Percentiles rank a stretch among this genome's conserved stretches.
These are phyloP conservation scores for Epirrhoe alternata DNA, from an alignment of 2,888 invertebrate genomes.

Conservation along the genomic window DNA sequence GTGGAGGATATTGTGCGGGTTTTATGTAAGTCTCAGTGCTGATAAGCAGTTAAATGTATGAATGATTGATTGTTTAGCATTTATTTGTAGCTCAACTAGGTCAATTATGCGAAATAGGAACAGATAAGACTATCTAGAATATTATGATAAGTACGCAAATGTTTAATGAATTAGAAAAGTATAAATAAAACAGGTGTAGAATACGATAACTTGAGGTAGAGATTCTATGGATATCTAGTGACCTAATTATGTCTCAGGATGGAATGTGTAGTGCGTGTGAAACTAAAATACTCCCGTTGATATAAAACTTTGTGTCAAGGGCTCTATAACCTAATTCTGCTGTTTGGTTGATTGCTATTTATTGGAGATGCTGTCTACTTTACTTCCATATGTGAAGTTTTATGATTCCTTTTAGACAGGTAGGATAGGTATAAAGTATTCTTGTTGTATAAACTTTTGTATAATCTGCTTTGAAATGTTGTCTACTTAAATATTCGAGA, in stretches of 20 bases:
- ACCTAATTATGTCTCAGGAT: conserved; percentile 14
- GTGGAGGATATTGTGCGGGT: conserved; percentile 30
- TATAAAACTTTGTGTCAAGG: conserved; percentile 65
- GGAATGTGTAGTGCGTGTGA: conserved; percentile 23
- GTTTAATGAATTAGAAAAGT: neutral
- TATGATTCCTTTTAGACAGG: neutral
- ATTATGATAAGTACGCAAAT: neutral
- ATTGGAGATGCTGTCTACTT: neutral
- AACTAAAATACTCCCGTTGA: conserved; percentile 29
- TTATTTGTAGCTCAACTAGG: conserved; percentile 9
- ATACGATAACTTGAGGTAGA: neutral
- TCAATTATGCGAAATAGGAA: conserved; percentile 2
- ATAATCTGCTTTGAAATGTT: too few species aligned
- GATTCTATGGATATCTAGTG: neutral
- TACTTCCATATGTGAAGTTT: neutral
- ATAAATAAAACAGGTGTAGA: neutral
- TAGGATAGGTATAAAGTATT: too few species aligned
- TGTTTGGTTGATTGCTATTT: conserved; percentile 53
- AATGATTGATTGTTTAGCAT: conserved; percentile 18
- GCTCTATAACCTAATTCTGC: conserved; percentile 64
- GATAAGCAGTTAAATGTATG: conserved; percentile 19
- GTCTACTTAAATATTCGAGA: neutral
- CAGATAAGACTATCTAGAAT: neutral
- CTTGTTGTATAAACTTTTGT: too few species aligned
- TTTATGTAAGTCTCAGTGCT: conserved; percentile 32